Evolutionary conservation across 2,797 vertebrate genomes (phyloP), one percentile per base, ranked within the genome.

Genomic region (Hydrolagus colliei): DNA sequence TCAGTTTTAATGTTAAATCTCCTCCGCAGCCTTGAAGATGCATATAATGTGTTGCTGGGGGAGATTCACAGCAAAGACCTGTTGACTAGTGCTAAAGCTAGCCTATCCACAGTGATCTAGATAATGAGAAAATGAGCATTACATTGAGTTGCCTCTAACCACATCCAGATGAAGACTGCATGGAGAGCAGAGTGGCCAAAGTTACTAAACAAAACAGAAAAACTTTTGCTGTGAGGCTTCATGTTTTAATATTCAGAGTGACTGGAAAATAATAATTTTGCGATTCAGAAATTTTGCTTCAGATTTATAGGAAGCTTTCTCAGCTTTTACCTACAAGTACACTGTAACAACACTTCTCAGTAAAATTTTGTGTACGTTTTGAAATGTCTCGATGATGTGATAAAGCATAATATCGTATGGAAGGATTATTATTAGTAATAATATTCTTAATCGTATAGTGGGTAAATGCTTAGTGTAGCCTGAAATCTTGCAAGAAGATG

Each of bases 11-110:
- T 84, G 1, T 18, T 52, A 20, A 63, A 79, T 41, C 16, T 41
- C 6, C 14, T 82, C 78, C 32, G 32, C 32, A 68, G 20, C 27
- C 65, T 71, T 84, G 3, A 32, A 84, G 32, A 16, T 71, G 65
- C 32, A 84, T 4, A 35, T 71, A 84, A 84, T 68, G 9, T 68
- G 32, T 68, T 52, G 27, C 65, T 84, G 67, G 67, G 32, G 32
- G 32, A 84, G 79, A 4, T 67, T 84, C 79, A 52, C 32, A 52
- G 18, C 32, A 84, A 4, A 65, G 68, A 27, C 67, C 65, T 84
- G 79, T 84, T 84, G 65, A 84, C 71, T 32, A 35, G 32, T 65
- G 41, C 27, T 41, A 82, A 82, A 82, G 65, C 16, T 11, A 8
- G 20, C 3, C 79, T 68, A 82, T 27, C 79, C 68, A 6, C 79